Conservation (phyloP, 2,113 vertebrate genomes). For the Apus apus region DNA sequence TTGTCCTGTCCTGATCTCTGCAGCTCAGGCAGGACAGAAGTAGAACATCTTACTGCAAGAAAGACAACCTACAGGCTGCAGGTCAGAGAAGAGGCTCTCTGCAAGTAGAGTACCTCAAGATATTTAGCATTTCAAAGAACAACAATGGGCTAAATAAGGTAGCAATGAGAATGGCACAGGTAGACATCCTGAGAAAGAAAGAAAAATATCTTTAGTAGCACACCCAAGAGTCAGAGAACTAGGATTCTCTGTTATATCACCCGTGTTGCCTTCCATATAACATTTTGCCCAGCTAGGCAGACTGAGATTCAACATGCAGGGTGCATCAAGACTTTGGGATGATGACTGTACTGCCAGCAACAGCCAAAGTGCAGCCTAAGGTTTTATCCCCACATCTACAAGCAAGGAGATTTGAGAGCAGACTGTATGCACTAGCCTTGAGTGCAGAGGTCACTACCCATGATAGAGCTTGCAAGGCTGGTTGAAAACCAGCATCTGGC, state of each 20-base stretch:
- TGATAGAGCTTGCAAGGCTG: not conserved
- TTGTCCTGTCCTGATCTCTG: not conserved
- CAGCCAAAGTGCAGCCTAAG: not conserved
- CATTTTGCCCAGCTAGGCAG: not conserved
- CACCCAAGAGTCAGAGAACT: not conserved
- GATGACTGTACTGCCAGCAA: not conserved
- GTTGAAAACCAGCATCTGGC: not conserved
- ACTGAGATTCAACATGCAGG: not conserved
- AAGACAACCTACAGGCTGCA: not conserved
- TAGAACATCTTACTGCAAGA: not conserved
- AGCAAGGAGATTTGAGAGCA: not conserved
- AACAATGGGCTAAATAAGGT: fast-evolving
- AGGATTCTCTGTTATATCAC: not conserved
- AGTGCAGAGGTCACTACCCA: not conserved
- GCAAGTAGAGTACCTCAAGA: not conserved
- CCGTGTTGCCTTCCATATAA: not conserved
- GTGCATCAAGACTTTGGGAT: not conserved
- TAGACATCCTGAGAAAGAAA: not conserved
- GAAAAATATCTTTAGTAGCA: not conserved
- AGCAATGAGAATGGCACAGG: not conserved
- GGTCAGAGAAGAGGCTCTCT: not conserved
- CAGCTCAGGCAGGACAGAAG: not conserved
- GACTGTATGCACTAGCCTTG: not conserved
- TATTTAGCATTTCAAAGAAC: not conserved
- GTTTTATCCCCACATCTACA: not conserved